Conservation (phyloP, 2,797 vertebrate genomes). For the Heterohyrax brucei region DNA sequence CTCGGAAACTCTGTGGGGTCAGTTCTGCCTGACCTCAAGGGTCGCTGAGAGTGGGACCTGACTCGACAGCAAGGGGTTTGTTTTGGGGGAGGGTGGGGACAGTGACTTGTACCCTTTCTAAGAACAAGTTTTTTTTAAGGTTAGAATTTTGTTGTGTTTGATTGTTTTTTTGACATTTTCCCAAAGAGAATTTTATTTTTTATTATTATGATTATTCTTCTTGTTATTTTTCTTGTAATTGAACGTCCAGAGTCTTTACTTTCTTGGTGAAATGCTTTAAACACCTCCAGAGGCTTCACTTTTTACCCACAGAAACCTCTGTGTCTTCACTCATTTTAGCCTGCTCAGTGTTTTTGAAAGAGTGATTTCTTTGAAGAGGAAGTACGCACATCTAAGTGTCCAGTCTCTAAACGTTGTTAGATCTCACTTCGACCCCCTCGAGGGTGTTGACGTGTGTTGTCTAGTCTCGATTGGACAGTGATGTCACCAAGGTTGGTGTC, state of each 20-base stretch:
- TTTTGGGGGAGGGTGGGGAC: background rate
- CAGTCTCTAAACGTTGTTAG: background rate
- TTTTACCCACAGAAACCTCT: background rate
- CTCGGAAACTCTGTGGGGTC: too few relatives aligned
- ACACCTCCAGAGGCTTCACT: conserved; percentile 4
- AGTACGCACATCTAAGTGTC: background rate
- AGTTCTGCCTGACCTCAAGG: too few relatives aligned
- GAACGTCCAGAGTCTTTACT: background rate
- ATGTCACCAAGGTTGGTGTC: too few relatives aligned
- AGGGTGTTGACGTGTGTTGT: background rate
- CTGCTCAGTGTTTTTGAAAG: background rate
- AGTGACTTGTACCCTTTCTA: background rate
- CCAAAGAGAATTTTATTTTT: background rate
- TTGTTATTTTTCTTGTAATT: background rate
- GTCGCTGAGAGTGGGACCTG: too few relatives aligned
- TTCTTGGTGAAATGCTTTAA: conserved; percentile 38
- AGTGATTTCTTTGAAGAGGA: background rate
- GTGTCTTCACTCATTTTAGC: background rate
- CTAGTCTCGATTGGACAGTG: background rate
- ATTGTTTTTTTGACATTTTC: background rate
- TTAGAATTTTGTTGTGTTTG: background rate
- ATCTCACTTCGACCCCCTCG: background rate
- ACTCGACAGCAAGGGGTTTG: too few relatives aligned
- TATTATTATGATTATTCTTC: background rate
- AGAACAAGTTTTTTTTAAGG: background rate